phyloP scores from a whole-genome alignment of 2,797 vertebrate species.

The Hypotaenidia okinawae region DNA sequence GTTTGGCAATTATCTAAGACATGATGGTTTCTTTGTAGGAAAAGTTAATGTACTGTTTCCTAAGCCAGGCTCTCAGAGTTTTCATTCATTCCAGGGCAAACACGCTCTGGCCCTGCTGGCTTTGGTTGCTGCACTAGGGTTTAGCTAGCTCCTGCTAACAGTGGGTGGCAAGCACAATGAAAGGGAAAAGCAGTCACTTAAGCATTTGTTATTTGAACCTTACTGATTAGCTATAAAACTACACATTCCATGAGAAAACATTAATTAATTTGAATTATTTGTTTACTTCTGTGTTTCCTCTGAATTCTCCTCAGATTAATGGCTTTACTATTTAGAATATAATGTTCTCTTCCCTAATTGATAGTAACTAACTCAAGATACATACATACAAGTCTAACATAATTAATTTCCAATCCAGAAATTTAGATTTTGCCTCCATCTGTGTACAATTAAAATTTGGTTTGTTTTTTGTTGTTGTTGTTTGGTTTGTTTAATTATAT shows the following conservation, averaged over 20 bases:
- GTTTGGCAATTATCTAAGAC: neutral
- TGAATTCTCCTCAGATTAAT: conserved; percentile 50
- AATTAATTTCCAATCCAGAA: conserved; percentile 16
- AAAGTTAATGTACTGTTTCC: neutral
- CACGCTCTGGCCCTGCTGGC: neutral
- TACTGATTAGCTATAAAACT: conserved; percentile 57
- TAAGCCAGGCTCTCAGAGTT: neutral
- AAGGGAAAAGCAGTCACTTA: conserved; percentile 45
- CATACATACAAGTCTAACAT: neutral
- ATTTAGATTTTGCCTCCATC: neutral
- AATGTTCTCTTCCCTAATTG: conserved; percentile 44
- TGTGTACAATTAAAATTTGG: neutral
- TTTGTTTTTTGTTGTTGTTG: neutral
- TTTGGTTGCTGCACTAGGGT: conserved; percentile 42
- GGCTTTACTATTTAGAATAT: conserved; percentile 23
- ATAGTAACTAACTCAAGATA: conserved; percentile 22
- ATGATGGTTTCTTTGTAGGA: neutral
- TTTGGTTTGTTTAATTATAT: neutral
- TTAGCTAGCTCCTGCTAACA: conserved; percentile 53
- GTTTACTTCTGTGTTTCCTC: conserved; percentile 60
- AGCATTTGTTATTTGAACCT: conserved; percentile 44
- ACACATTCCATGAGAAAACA: conserved; percentile 30
- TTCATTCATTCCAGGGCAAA: neutral
- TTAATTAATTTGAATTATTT: conserved; percentile 73
- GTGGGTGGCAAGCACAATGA: conserved; percentile 44